Evolutionary conservation across 2,113 vertebrate species (phyloP).

Genomic region (Notechis scutatus): DNA sequence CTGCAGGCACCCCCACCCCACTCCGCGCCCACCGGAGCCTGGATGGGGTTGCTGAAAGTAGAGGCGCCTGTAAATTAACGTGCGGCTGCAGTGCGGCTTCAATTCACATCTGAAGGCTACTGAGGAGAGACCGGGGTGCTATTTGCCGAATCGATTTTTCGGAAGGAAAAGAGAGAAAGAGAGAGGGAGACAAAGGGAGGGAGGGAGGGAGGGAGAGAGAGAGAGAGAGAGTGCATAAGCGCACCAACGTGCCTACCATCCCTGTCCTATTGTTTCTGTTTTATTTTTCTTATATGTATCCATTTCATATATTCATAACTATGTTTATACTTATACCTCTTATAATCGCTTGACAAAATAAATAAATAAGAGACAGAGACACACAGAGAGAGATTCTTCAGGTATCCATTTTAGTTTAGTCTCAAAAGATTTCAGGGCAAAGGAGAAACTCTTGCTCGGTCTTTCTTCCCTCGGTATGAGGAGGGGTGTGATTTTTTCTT

Average conservation of each 20-base stretch:
- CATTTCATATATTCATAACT: too few species aligned
- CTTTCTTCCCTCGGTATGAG: background rate
- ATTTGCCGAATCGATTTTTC: background rate
- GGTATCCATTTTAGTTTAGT: background rate
- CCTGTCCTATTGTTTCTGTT: too few species aligned
- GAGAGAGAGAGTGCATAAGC: too few species aligned
- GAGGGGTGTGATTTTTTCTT: background rate
- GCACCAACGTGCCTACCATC: too few species aligned
- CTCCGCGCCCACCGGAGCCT: background rate
- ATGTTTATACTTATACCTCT: too few species aligned
- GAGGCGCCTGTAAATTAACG: background rate
- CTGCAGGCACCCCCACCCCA: background rate
- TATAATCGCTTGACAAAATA: too few species aligned
- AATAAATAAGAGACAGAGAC: background rate
- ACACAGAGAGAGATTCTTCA: background rate
- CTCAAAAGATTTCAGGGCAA: background rate
- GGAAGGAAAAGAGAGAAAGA: background rate
- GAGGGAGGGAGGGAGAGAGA: background rate
- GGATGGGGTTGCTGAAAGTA: background rate
- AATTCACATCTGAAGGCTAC: background rate
- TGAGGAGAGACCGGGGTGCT: background rate
- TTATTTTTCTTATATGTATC: too few species aligned
- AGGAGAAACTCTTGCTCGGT: background rate
- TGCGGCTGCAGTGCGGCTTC: background rate
- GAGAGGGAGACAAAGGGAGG: background rate